Percentiles rank a stretch among this genome's conserved stretches.
Conservation (phyloP, 2,113 vertebrate species). For the Canis aureus region DNA sequence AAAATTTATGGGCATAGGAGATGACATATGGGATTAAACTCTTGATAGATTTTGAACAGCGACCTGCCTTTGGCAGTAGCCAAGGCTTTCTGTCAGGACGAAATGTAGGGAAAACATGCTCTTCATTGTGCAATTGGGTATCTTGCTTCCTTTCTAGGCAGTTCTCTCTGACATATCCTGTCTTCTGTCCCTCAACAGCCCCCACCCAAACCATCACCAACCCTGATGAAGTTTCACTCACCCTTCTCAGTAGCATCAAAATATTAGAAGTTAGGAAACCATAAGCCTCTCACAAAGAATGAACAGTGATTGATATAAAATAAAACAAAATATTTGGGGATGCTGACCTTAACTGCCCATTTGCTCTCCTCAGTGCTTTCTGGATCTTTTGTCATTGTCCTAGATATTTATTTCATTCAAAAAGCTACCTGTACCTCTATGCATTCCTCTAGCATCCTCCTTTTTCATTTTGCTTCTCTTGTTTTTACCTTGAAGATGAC, state of each 20-base stretch:
- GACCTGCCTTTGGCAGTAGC: background rate
- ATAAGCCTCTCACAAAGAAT: background rate
- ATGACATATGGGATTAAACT: conserved; percentile 67
- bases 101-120: background rate
- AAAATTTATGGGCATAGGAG: conserved; percentile 76
- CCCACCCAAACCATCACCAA: background rate
- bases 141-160: background rate
- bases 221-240: background rate
- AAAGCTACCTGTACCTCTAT: background rate
- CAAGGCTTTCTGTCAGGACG: background rate
- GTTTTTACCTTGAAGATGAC: conserved; percentile 41
- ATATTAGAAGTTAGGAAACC: background rate
- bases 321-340: background rate
- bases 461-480: conserved; percentile 44
- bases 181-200: background rate
- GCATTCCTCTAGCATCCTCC: background rate
- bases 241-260: background rate
- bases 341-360: background rate
- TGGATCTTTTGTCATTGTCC: background rate
- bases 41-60: conserved; percentile 34
- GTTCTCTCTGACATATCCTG: background rate
- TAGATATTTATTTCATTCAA: background rate
- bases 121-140: background rate
- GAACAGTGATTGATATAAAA: background rate
- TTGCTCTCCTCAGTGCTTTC: background rate